Evolutionary conservation across 2,797 vertebrate genomes (phyloP).

Genomic region (Paratrypauchen microcephalus): DNA sequence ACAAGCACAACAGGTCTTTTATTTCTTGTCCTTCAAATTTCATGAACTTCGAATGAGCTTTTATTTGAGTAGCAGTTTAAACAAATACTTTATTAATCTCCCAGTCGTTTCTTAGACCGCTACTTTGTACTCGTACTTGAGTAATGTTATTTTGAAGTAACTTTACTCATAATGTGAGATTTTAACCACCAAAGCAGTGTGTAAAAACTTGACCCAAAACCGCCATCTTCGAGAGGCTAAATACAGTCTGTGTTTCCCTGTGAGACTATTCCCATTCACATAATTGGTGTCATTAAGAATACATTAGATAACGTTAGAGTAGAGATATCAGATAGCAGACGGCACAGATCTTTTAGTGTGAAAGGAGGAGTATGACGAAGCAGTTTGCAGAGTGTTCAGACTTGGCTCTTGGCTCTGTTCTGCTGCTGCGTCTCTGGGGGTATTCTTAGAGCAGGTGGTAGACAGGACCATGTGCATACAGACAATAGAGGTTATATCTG

Average conservation of each 20-base stretch:
- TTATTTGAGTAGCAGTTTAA: too few relatives aligned
- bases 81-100: too few relatives aligned
- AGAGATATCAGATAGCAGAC: slow-evolving; percentile 21
- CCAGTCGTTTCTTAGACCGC: too few relatives aligned
- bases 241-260: neutral
- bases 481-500: slow-evolving; percentile 12
- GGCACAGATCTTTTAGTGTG: slow-evolving; percentile 21
- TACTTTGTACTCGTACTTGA: too few relatives aligned
- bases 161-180: too few relatives aligned
- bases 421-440: slow-evolving; percentile 47
- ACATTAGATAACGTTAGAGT: slow-evolving; percentile 17
- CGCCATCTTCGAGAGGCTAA: neutral
- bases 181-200: neutral
- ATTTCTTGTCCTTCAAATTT: too few relatives aligned
- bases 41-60: too few relatives aligned
- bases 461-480: slow-evolving; percentile 15
- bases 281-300: slow-evolving; percentile 35
- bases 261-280: slow-evolving; percentile 37
- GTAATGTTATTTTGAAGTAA: too few relatives aligned
- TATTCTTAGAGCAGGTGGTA: slow-evolving; percentile 70
- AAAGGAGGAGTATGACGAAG: slow-evolving; percentile 68
- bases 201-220: neutral
- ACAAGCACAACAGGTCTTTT: too few relatives aligned
- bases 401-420: slow-evolving; percentile 33
- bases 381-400: slow-evolving; percentile 66